phyloP scores from a whole-genome alignment of 2,888 invertebrate species.

The Cheiracanthium punctorium region DNA sequence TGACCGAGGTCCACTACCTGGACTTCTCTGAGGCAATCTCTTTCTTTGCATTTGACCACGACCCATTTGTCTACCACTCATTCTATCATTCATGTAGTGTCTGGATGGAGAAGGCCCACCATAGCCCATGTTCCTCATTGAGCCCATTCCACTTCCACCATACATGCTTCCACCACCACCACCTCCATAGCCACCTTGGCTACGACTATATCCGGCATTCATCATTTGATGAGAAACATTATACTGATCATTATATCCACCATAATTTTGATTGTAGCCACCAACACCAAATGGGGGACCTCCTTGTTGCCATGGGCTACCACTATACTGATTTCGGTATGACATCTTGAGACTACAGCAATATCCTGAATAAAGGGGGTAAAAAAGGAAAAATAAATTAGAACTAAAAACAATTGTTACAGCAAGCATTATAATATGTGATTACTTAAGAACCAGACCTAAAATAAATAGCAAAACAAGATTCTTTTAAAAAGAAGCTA shows the following conservation, averaged over 20 bases:
- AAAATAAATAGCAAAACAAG: no score
- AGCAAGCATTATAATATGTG: background rate
- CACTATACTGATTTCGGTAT: constrained; percentile 64
- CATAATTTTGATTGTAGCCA: constrained; percentile 59
- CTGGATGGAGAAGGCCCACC: constrained; percentile 54
- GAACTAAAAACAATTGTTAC: background rate
- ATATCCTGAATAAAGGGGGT: background rate
- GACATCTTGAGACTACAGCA: constrained; percentile 49
- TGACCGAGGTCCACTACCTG: constrained; percentile 51
- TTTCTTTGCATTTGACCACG: constrained; percentile 59
- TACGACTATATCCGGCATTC: constrained; percentile 58
- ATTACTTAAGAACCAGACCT: background rate
- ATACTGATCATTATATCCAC: constrained; percentile 57
- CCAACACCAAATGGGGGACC: constrained; percentile 65
- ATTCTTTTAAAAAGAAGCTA: no score
- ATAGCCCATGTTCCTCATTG: constrained; percentile 60
- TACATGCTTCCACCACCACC: constrained; percentile 9
- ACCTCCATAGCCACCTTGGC: constrained; percentile 56
- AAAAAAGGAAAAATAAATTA: background rate
- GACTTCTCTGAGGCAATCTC: constrained; percentile 57
- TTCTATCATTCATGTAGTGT: constrained; percentile 58
- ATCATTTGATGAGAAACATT: constrained; percentile 54
- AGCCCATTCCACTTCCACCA: constrained; percentile 48
- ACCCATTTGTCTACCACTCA: constrained; percentile 38
- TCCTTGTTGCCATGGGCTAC: constrained; percentile 67